Evolutionary conservation across 2,888 invertebrate species (phyloP), one percentile per base, ranked within the genome.

Genomic region (Tachystola acroxantha): DNA sequence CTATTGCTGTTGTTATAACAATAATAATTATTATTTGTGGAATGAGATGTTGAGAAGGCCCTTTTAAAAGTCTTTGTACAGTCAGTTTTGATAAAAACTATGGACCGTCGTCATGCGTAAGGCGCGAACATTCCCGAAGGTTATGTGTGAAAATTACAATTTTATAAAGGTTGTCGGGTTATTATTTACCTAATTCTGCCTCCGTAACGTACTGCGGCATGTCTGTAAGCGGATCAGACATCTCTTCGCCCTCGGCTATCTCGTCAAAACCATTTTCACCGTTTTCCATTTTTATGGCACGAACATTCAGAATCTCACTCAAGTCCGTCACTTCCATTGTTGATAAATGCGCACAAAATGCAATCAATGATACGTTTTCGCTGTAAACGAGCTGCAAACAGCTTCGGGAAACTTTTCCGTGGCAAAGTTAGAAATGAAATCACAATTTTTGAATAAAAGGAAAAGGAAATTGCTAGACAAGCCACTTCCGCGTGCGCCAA

Each of bases 171-270:
- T 20, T 20, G 20, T n/a, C n/a, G n/a, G n/a, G n/a, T n/a, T n/a
- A n/a, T n/a, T n/a, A 2, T 70, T 59, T 61, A 88, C 88, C 82
- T 39, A 88, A 62, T 50, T 88, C 88, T 1, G 77, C 68, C 41
- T 88, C 88, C 0, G 79, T 74, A 3, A 86, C 88, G 42, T 86
- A 88, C 38, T 87, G 84, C 1, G 80, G 77, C 20, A 87, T 75
- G n/a, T 82, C 68, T 6, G 82, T 67, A 28, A 81, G 37, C 3
- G 77, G 62, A 52, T 82, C 81, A 0, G 69, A 48, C 2, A 62
- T 46, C 41, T 77, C 84, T 0, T 64, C 59, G 25, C 46, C 46
- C 19, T 44, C 71, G 3, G 60, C 42, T 13, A 51, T 66, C 39
- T 74, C 75, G 16, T 68, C 73, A 48, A 75, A 85, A 20, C 40